Evolutionary conservation across 2,888 invertebrate genomes (phyloP), one percentile per base, ranked within the genome.

Genomic region (Lasioglossum malachurum): DNA sequence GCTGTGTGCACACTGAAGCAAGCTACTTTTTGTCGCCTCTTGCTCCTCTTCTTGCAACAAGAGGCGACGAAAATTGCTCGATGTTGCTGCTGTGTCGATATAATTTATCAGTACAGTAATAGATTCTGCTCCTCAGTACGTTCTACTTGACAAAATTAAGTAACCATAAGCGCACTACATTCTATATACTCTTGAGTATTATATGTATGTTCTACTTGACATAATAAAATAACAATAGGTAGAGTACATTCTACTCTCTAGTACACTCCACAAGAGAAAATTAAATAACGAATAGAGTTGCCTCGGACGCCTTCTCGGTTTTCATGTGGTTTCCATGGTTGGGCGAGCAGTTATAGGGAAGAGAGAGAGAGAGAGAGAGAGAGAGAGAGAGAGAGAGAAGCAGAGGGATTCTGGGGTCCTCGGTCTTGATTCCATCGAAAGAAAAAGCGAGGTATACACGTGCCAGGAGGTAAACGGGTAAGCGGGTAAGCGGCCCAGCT

Each of bases 401-500:
- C 27, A 1, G 27, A 16, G 31, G 7, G 67, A 19, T 35, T 19
- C 4, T 8, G 19, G 2, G 19, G 35, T 16, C 67, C 23, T 35
- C 19, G 31, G 35, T 67, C 35, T 27, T 31, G 64, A 16, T 31
- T 67, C 2, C 23, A 31, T 60, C 78, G 41, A 35, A 72, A 71
- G 53, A 31, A 31, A 31, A 57, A 38, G 23, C 31, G 31, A 35
- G 69, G 2, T 49, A 23, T 49, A 23, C 72, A 44, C 72, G 67
- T 64, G 78, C 72, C 73, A 83, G 73, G 53, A 77, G 83, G 76
- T 44, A 53, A 77, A 75, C 80, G 83, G 73, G 79, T 72, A 78
- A 83, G 71, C 76, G 83, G 77, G 78, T 83, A 82, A 86, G 79
- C 84, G 83, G 81, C 84, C 78, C 82, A 80, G 87, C 82, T 82